A percentile compares a stretch with the other conserved stretches of the same genome.
Conservation (phyloP, 2,888 invertebrate species). For the Coelopa pilipes region DNA sequence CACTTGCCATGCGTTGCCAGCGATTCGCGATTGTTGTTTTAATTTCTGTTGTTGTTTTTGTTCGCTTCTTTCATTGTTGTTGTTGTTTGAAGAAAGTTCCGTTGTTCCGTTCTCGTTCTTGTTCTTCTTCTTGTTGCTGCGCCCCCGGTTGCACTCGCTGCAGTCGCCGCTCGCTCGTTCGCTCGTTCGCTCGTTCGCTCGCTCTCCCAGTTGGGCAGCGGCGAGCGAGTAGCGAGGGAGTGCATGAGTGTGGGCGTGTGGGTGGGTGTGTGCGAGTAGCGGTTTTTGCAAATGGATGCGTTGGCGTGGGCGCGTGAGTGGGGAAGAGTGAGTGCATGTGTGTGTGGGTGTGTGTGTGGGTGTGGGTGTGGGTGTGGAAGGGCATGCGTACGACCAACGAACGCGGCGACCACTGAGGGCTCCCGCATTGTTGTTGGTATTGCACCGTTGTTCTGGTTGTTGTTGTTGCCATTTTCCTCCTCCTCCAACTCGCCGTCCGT, state of each 20-base stretch:
- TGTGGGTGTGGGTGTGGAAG: conserved; percentile 14
- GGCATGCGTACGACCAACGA: conserved; percentile 17
- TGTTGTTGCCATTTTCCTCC: not conserved
- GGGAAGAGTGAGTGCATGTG: no score
- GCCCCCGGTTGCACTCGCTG: no score
- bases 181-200: conserved; percentile 42
- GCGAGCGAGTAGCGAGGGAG: conserved; percentile 19
- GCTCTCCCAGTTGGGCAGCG: conserved; percentile 47
- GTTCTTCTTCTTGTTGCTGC: no score
- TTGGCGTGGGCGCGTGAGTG: not conserved
- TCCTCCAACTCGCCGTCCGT: no score
- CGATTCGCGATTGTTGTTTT: not conserved
- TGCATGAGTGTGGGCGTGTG: not conserved
- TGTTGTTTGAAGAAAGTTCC: no score
- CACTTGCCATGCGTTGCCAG: not conserved
- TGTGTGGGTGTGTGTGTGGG: conserved; percentile 2
- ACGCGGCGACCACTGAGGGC: not conserved
- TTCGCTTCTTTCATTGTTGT: no score
- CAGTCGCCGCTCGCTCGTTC: conserved; percentile 46
- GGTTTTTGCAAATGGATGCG: not conserved
- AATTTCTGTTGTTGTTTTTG: no score
- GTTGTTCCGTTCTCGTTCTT: no score
- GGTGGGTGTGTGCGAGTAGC: not conserved
- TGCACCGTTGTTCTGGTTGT: conserved; percentile 3
- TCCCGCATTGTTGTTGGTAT: not conserved